These are phyloP conservation scores for Lytechinus variegatus DNA, from an alignment of 35 echinoderm and acorn worm genomes.

Conservation along the genomic window DNA sequence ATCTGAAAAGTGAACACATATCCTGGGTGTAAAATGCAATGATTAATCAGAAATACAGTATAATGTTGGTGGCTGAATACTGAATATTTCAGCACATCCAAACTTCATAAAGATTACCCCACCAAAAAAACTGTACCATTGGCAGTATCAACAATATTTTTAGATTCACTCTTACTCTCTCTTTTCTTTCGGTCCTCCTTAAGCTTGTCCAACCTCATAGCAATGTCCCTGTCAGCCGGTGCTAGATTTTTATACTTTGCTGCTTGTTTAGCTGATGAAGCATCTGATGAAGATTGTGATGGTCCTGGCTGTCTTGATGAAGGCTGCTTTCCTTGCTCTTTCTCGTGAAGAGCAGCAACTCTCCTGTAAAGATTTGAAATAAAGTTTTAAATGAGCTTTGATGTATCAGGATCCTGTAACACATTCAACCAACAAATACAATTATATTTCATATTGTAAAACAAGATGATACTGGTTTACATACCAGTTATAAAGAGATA, in stretches of 20 bases:
- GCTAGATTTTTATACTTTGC: conserved; percentile 60
- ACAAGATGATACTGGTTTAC: too few species aligned
- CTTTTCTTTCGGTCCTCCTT: conserved; percentile 78
- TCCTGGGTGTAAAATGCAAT: too few species aligned
- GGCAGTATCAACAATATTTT: neutral
- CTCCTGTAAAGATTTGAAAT: conserved; percentile 48
- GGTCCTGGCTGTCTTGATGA: neutral
- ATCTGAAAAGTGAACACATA: too few species aligned
- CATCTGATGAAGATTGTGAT: neutral
- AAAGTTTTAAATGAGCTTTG: neutral
- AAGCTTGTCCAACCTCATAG: conserved; percentile 78
- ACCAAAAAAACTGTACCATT: too few species aligned
- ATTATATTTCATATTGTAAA: too few species aligned
- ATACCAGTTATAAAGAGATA: too few species aligned
- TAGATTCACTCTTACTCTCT: neutral
- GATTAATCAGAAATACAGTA: too few species aligned
- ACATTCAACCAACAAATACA: too few species aligned
- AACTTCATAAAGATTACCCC: too few species aligned
- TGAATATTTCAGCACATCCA: too few species aligned
- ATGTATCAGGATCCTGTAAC: too few species aligned
- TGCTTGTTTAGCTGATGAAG: neutral
- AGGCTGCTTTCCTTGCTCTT: neutral
- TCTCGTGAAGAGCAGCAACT: conserved; percentile 70
- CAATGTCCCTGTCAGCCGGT: conserved; percentile 73
- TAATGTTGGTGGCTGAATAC: too few species aligned